Conservation (phyloP, 2,113 vertebrate genomes). For the Tragelaphus scriptus region DNA sequence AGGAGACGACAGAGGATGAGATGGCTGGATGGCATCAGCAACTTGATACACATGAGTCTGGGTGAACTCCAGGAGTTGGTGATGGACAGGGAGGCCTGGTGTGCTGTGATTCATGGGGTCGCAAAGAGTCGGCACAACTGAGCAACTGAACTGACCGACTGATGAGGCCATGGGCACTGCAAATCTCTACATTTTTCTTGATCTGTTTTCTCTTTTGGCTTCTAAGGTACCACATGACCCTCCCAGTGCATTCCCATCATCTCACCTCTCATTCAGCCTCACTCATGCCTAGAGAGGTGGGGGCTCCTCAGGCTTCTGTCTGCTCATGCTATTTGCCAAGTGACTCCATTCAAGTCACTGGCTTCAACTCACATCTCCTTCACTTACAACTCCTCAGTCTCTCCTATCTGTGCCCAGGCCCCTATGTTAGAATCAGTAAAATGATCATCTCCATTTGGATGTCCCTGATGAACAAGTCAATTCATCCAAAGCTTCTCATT, state of each 20-base stretch:
- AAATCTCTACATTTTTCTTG: not conserved
- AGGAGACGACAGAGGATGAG: too few relatives aligned
- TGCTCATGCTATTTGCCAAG: not conserved
- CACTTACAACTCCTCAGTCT: not conserved
- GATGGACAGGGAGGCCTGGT: too few relatives aligned
- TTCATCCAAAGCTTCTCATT: not conserved
- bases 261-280: not conserved
- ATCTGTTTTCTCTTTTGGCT: not conserved
- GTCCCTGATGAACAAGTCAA: not conserved
- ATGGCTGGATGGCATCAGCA: too few relatives aligned
- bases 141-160: too few relatives aligned
- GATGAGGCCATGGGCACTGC: not conserved
- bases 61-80: too few relatives aligned
- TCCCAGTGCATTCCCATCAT: not conserved
- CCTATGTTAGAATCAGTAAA: not conserved
- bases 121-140: too few relatives aligned
- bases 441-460: not conserved
- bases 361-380: not conserved
- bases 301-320: not conserved
- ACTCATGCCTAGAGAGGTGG: not conserved
- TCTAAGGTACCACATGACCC: not conserved
- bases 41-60: too few relatives aligned
- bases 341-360: not conserved
- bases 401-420: not conserved
- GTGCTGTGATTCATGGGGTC: too few relatives aligned